phyloP scores from a whole-genome alignment of 2,888 invertebrate genomes.

The Spodoptera exigua region DNA sequence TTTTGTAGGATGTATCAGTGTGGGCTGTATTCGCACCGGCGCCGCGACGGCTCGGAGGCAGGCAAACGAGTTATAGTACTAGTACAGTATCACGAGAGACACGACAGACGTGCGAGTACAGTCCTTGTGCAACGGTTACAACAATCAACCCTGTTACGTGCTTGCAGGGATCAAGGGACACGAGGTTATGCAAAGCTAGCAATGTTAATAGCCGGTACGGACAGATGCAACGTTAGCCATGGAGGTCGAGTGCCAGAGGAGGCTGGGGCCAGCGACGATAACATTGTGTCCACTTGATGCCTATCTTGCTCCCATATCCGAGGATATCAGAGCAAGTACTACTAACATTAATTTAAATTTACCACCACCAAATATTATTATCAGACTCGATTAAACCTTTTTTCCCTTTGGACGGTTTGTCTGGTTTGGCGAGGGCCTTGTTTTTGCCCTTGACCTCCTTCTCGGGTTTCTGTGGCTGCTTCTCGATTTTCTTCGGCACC shows the following conservation, averaged over 20 bases:
- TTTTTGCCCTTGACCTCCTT: conserved; percentile 83
- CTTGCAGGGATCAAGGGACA: conserved; percentile 87
- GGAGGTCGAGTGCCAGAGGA: conserved; percentile 71
- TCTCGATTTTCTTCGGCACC: conserved; percentile 89
- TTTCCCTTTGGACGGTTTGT: conserved; percentile 91
- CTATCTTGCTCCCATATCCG: conserved; percentile 76
- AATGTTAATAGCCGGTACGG: conserved; percentile 79
- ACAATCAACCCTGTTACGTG: conserved; percentile 86
- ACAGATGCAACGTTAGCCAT: conserved; percentile 78
- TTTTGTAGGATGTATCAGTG: conserved; percentile 70
- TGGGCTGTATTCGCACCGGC: conserved; percentile 71
- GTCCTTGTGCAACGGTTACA: conserved; percentile 81
- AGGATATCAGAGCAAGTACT: conserved; percentile 72
- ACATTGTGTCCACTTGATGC: conserved; percentile 86
- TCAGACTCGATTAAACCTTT: conserved; percentile 96
- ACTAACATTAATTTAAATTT: conserved; percentile 79
- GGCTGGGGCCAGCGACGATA: conserved; percentile 70
- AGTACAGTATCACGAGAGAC: conserved; percentile 19
- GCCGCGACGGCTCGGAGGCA: no score
- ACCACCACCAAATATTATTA: conserved; percentile 96
- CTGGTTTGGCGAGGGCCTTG: conserved; percentile 88
- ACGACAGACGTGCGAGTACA: conserved; percentile 71
- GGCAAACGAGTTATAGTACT: no score
- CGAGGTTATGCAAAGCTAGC: conserved; percentile 83
- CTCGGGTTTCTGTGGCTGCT: conserved; percentile 79